Evolutionary conservation across 2,113 vertebrate genomes (phyloP), one percentile per base, ranked within the genome.

Genomic region (Phyllopteryx taeniolatus): DNA sequence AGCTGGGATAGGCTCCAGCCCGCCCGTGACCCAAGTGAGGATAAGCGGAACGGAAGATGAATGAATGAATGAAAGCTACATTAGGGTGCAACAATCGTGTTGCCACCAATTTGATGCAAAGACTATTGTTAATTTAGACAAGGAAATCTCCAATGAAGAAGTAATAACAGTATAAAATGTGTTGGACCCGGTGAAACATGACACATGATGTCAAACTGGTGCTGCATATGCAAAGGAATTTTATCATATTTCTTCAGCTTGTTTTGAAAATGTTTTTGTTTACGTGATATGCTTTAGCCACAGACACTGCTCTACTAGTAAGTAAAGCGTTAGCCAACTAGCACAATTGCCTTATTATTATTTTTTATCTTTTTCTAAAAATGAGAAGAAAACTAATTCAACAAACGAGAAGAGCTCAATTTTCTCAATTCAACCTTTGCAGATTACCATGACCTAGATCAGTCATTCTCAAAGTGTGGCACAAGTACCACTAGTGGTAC

Each of bases 91-190:
- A 67, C 81, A 46, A 44, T 62, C 73, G 76, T 66, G 63, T 63
- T 46, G 53, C 22, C 73, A 69, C 81, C 83, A 85, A 81, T 89
- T 85, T 77, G 75, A 71, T 71, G 70, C 66, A 27, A 27, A 60
- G 14, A 33, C 31, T 83, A 86, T 87, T 88, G 80, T 71, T 76
- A 70, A 88, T 79, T 86, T 82, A 78, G 66, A 59, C 54, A 51
- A 74, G 74, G 69, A 76, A 84, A 70, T 76, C 74, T 78, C 70
- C 63, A 65, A 67, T 39, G 27, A 73, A 77, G 64, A 79, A 80
- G 76, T 86, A 76, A 84, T 88, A 83, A 81, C 59, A 14, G 65
- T 63, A 57, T 74, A 75, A 79, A 86, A 90, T 79, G 62, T 73
- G 72, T 73, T 79, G 75, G 72, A 43, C 12, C 63, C 35, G 39